A percentile compares a stretch with the other conserved stretches of the same genome.
Conservation (phyloP, 2,113 vertebrate species). For the Calcarius ornatus region DNA sequence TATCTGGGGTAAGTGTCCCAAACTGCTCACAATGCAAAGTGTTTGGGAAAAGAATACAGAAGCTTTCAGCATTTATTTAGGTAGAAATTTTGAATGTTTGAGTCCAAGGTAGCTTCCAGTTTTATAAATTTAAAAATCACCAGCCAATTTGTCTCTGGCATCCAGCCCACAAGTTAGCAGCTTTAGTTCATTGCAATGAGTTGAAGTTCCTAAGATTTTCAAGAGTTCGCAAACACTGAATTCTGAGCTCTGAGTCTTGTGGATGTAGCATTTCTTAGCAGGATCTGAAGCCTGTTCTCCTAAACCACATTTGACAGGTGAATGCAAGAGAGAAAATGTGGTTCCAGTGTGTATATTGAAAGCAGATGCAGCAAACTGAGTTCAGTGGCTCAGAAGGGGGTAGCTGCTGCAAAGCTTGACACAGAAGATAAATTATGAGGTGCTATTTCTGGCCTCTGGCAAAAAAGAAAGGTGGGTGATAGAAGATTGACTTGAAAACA, state of each 20-base stretch:
- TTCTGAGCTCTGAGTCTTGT: background rate
- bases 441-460: slow-evolving; percentile 38
- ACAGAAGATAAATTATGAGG: background rate
- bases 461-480: background rate
- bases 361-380: slow-evolving; percentile 12
- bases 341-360: slow-evolving; percentile 8
- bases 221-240: background rate
- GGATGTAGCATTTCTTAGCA: background rate
- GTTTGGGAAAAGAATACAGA: background rate
- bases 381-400: background rate
- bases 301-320: slow-evolving; percentile 43
- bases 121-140: background rate
- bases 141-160: background rate
- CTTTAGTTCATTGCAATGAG: background rate
- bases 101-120: background rate
- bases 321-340: slow-evolving; percentile 5
- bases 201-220: background rate
- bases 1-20: background rate
- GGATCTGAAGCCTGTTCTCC: slow-evolving; percentile 10
- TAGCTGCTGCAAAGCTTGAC: slow-evolving; percentile 12
- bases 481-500: slow-evolving; percentile 29
- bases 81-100: background rate
- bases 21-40: background rate
- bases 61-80: background rate
- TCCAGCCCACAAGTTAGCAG: background rate